Conservation (phyloP, 1,140 invertebrate genomes). For the Ridgeia piscesae region DNA sequence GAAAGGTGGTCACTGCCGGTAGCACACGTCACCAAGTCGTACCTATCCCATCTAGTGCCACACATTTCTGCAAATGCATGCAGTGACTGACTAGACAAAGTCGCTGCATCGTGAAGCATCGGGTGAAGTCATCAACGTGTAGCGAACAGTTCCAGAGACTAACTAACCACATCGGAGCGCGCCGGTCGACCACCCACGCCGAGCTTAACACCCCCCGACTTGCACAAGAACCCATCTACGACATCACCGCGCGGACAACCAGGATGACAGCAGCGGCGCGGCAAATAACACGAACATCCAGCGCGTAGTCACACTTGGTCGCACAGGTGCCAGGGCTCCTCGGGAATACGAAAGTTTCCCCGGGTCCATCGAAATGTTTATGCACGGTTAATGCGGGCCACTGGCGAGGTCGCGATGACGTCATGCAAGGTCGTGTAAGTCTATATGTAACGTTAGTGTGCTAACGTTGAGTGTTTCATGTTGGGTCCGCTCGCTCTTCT, state of each 20-base stretch:
- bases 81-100: background rate
- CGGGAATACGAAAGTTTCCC: background rate
- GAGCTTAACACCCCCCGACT: background rate
- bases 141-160: background rate
- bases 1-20: too few species aligned
- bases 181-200: background rate
- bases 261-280: background rate
- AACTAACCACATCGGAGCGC: background rate
- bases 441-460: background rate
- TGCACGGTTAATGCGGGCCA: background rate
- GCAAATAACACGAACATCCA: background rate
- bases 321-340: background rate
- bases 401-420: background rate
- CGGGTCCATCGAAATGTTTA: background rate
- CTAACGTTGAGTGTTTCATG: too few species aligned
- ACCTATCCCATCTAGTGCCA: too few species aligned
- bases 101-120: background rate
- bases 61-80: background rate
- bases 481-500: too few species aligned
- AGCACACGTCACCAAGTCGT: too few species aligned
- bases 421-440: background rate
- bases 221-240: background rate
- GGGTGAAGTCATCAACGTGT: background rate
- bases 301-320: background rate
- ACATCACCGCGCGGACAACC: background rate